A percentile compares a stretch with the other conserved stretches of the same genome.
phyloP scores from a whole-genome alignment of 2,888 invertebrate species.

The Lysandra bellargus region DNA sequence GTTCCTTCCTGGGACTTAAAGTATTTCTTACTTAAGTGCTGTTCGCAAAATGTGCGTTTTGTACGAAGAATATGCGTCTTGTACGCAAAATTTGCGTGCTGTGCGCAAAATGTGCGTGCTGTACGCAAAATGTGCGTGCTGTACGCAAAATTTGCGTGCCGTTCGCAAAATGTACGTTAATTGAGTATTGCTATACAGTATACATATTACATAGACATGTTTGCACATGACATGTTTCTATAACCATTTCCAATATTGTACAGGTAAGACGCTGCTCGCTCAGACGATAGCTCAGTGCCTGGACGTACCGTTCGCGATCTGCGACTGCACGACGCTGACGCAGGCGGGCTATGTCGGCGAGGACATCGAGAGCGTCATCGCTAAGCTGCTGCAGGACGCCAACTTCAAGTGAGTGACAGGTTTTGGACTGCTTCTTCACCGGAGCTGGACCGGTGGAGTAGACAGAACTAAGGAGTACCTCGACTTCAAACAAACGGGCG shows the following conservation, averaged over 20 bases:
- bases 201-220: neutral
- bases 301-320: slow-evolving; percentile 99
- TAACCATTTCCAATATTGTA: slow-evolving; percentile 9
- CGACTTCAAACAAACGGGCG: too few species aligned
- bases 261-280: slow-evolving; percentile 97
- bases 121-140: neutral
- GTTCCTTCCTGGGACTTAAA: too few species aligned
- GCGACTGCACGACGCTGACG: slow-evolving; percentile 97
- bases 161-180: neutral
- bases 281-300: slow-evolving; percentile 98
- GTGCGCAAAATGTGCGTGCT: too few species aligned
- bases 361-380: slow-evolving; percentile 99
- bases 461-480: too few species aligned
- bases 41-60: too few species aligned
- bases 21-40: too few species aligned
- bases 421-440: too few species aligned
- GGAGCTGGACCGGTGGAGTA: too few species aligned
- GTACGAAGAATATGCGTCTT: neutral
- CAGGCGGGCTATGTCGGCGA: slow-evolving; percentile 99
- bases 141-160: neutral
- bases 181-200: neutral
- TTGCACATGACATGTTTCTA: too few species aligned
- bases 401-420: slow-evolving; percentile 85
- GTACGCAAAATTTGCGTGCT: too few species aligned
- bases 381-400: slow-evolving; percentile 96